Evolutionary conservation across 2,888 invertebrate genomes (phyloP), one percentile per base, ranked within the genome.

Genomic region (Thelaira solivaga): DNA sequence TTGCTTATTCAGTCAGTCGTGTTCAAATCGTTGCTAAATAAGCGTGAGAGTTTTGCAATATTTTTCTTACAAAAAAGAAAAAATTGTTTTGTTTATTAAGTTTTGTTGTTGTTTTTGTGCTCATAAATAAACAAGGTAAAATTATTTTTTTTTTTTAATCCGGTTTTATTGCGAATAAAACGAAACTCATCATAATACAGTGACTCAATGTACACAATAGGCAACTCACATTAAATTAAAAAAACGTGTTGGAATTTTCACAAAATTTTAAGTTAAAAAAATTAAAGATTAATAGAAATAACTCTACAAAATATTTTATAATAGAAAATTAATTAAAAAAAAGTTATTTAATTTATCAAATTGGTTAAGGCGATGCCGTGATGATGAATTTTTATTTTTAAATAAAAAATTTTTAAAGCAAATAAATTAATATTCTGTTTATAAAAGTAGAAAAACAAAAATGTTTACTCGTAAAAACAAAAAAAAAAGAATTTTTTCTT

Each of bases 81-180:
- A 34, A 34, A 55, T 22, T 36, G 36, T 53, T 36, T 71, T 71
- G 29, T 47, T 72, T 72, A 47, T 36, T 55, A n/a, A n/a, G n/a
- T n/a, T n/a, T 45, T 72, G 36, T 47, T 49, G 45, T 47, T 36
- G 45, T 43, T 53, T 2, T 18, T 53, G 11, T 20, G 20, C 20
- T 31, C 13, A 64, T 53, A 62, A 72, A 62, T 55, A 41, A 64
- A 62, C 29, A 45, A 72, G 72, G 72, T 72, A 64, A 51, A 43
- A 16, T 61, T 67, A 2, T 64, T 26, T 6, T 18, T 4, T 22
- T 16, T 16, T 49, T 11, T 18, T 7, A 72, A 47, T 53, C 64
- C 64, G 55, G 72, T 72, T 72, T 72, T 68, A 5, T 47, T 41
- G 53, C 6, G 11, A 51, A 62, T 10, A 53, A 13, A 18, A 41